A percentile compares a stretch with the other conserved stretches of the same genome.
Evolutionary conservation across 2,797 vertebrate species (phyloP).

Genomic region (Acropternis orthonyx): DNA sequence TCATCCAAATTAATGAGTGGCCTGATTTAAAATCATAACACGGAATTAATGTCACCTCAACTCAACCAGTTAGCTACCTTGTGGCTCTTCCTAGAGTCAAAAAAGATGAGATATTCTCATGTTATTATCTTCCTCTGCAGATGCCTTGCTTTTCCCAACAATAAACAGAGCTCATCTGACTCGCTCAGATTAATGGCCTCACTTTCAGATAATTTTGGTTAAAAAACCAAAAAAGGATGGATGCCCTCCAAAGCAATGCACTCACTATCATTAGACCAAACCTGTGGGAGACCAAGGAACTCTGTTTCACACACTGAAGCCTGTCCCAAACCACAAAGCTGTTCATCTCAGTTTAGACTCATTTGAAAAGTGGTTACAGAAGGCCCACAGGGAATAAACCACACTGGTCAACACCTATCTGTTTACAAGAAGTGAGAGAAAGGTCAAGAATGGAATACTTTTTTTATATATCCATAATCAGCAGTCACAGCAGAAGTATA

Average conservation of each 20-base stretch:
- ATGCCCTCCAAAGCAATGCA: background rate
- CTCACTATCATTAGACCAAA: background rate
- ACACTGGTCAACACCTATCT: background rate
- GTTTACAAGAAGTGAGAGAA: background rate
- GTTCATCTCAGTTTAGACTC: background rate
- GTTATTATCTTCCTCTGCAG: background rate
- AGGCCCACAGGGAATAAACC: background rate
- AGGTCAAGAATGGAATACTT: background rate
- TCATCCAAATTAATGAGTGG: background rate
- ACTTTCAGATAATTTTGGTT: background rate
- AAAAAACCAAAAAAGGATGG: background rate
- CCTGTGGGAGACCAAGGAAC: background rate
- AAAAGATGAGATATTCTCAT: background rate
- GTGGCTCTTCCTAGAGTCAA: background rate
- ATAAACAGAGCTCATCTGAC: background rate
- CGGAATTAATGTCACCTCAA: background rate
- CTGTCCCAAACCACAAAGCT: background rate
- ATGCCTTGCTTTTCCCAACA: background rate
- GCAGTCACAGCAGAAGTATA: background rate
- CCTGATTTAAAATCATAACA: background rate
- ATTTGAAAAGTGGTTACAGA: background rate
- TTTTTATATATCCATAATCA: background rate
- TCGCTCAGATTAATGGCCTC: background rate
- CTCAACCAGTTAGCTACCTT: background rate
- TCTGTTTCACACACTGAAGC: background rate